Evolutionary conservation across 2,888 invertebrate species (phyloP).

Genomic region (Gnatocerus cornutus): DNA sequence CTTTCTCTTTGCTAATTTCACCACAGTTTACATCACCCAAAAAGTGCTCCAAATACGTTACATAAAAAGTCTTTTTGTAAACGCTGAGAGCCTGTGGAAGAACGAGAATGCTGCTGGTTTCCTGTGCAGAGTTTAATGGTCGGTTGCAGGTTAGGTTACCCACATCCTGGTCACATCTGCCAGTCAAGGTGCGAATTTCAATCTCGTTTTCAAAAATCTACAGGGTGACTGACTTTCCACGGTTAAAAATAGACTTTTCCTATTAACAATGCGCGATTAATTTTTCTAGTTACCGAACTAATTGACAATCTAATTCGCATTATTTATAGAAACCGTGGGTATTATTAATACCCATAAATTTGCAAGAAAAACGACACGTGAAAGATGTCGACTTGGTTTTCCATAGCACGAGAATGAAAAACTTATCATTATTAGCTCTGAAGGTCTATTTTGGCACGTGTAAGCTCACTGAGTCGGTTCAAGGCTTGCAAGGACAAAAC

Average conservation of each 20-base stretch:
- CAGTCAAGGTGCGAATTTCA: constrained; percentile 14
- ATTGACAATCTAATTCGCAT: too few species aligned
- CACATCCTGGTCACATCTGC: constrained; percentile 17
- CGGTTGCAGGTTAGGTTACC: constrained; percentile 1
- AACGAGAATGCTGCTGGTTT: constrained; percentile 2
- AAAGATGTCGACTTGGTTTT: too few species aligned
- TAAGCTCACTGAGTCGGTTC: constrained; percentile 25
- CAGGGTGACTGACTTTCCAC: constrained; percentile 6
- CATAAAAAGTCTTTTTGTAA: constrained; percentile 1
- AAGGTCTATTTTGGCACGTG: constrained; percentile 40
- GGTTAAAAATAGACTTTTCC: too few species aligned
- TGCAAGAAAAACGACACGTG: too few species aligned
- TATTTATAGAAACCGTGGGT: too few species aligned
- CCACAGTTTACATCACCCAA: background rate
- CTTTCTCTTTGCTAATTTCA: constrained; percentile 11
- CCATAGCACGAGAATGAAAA: background rate
- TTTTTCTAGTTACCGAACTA: too few species aligned
- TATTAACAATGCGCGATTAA: too few species aligned
- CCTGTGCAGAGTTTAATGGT: background rate
- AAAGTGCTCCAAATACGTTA: background rate
- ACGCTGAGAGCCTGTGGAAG: background rate
- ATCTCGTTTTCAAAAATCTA: constrained; percentile 11
- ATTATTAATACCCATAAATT: too few species aligned
- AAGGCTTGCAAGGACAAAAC: constrained; percentile 30
- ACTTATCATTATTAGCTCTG: constrained; percentile 28